Evolutionary conservation across 2,888 invertebrate species (phyloP), one percentile per base, ranked within the genome.

Genomic region (Polyommatus iphigenia): DNA sequence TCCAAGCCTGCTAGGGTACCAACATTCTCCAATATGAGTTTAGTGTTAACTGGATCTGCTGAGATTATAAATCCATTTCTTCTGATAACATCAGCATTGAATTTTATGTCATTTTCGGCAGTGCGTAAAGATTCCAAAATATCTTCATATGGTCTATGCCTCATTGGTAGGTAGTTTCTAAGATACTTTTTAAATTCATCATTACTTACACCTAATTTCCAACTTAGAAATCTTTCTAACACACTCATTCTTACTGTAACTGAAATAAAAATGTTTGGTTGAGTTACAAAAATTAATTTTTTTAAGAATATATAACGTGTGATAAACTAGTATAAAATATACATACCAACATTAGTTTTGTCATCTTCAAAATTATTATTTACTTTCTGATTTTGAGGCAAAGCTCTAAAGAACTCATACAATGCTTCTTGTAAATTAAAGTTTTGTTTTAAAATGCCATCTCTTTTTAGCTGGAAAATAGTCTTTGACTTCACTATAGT

Each of bases 1-100:
- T 95, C 93, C 2, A 95, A 83, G 0, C 95, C 96, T 77, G 94
- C 95, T 57, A 96, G 86, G 0, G 87, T 88, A 1, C 90, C 87
- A 71, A 96, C 94, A 84, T 95, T 93, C 7, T 90, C 86, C 3
- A 96, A 83, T 62, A 96, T 95, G 18, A 94, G 88, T 79, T 90
- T 90, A 0, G 96, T 91, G 82, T 96, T 95, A 1, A 94, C 86
- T 0, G 96, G 95, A 85, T 96, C 95, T 0, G 91, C 90, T 76
- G 94, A 90, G 73, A 96, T 87, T 2, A 97, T 85, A 81, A 95
- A 96, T 0, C 94, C 94, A 87, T 96, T 95, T 79, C 94, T 95
- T 80, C 91, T 89, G 15, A 97, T 94, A 81, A 89, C 89, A 13
- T 91, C 90, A 24, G 86, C 85, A 6, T 94, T 85, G 81, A 96